phyloP scores from a whole-genome alignment of 2,113 vertebrate species.

The Cheirogaleus medius region DNA sequence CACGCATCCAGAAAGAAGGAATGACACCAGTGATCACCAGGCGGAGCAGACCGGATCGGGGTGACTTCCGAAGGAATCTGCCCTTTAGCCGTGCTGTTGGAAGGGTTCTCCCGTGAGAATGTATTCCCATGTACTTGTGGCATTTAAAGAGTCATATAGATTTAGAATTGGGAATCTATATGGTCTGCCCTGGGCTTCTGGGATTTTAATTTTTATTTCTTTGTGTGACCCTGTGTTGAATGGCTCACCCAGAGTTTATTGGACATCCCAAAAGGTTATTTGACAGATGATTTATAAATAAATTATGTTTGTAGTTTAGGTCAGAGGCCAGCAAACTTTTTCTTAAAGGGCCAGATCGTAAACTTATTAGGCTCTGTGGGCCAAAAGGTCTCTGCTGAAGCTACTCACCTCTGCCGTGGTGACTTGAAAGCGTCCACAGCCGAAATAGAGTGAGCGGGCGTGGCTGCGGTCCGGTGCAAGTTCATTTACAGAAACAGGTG shows the following conservation, averaged over 20 bases:
- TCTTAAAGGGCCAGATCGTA: neutral
- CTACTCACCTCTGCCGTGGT: accelerated
- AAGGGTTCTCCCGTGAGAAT: neutral
- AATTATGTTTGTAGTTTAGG: neutral
- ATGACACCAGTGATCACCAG: neutral
- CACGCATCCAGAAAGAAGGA: neutral
- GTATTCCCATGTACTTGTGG: neutral
- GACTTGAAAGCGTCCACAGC: neutral
- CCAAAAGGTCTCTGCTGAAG: neutral
- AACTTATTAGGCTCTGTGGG: neutral
- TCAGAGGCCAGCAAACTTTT: neutral
- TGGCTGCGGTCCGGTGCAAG: neutral
- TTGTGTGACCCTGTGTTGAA: neutral
- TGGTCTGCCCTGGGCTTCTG: neutral
- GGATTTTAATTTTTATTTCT: slow-evolving; percentile 17
- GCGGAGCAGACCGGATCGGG: too few relatives aligned
- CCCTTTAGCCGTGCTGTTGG: neutral
- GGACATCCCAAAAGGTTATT: neutral
- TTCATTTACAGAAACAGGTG: neutral
- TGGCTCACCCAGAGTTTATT: neutral
- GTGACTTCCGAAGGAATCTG: neutral
- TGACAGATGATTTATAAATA: neutral
- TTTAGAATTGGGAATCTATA: neutral
- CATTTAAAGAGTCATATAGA: neutral
- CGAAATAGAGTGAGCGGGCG: accelerated